phyloP scores from a whole-genome alignment of 2,797 vertebrate genomes.

The Muraenolepis orangiensis region DNA sequence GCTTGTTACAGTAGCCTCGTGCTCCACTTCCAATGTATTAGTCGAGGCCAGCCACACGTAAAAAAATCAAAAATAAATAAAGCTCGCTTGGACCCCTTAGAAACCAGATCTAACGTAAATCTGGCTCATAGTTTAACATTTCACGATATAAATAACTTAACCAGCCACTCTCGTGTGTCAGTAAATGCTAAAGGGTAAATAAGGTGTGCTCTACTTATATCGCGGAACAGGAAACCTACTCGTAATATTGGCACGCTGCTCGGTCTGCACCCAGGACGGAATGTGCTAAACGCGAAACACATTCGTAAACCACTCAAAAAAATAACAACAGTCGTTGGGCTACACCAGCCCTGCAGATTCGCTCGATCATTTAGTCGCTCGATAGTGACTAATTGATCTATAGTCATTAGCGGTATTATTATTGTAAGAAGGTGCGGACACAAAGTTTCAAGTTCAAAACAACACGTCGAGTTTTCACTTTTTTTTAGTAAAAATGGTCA shows the following conservation, averaged over 20 bases:
- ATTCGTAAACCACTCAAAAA: too few species aligned
- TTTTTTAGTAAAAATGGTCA: neutral
- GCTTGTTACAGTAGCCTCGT: neutral
- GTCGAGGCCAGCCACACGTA: constrained; percentile 19
- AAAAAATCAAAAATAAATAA: neutral
- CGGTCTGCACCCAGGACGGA: constrained; percentile 67
- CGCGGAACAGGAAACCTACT: constrained; percentile 58
- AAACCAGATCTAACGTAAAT: constrained; percentile 27
- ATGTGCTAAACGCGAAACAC: constrained; percentile 60
- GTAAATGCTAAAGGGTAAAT: constrained; percentile 35
- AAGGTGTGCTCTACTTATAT: constrained; percentile 45
- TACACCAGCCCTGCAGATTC: neutral
- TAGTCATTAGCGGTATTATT: neutral
- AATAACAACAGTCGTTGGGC: neutral
- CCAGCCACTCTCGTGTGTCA: neutral
- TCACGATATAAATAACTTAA: neutral
- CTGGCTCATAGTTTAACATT: neutral
- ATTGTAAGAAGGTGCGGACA: neutral
- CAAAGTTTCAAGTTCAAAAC: neutral
- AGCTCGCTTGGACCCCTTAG: constrained; percentile 21
- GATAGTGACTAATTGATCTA: neutral
- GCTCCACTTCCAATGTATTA: neutral
- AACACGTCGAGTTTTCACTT: neutral
- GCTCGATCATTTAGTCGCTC: neutral
- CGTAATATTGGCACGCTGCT: constrained; percentile 51